phyloP scores from a whole-genome alignment of 2,113 vertebrate species.

The Silurus meridionalis region DNA sequence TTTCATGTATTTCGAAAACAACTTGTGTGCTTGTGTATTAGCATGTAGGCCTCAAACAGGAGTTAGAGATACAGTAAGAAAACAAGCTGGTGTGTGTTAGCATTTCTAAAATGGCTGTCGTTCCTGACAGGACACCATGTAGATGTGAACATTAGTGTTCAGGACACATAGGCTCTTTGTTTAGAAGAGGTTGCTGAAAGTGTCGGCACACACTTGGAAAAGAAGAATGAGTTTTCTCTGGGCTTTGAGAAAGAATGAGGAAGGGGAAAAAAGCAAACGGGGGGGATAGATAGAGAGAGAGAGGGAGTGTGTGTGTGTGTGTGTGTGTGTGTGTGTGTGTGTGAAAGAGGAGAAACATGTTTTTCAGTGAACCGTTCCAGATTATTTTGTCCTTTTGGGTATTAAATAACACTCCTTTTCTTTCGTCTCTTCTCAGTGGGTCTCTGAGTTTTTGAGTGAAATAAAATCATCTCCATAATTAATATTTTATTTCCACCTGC shows the following conservation, averaged over 20 bases:
- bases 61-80: not conserved
- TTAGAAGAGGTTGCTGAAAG: not conserved
- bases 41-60: not conserved
- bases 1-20: not conserved
- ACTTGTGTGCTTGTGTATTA: not conserved
- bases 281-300: too few relatives aligned
- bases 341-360: not conserved
- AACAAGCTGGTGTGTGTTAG: not conserved
- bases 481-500: too few relatives aligned
- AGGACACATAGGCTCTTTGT: not conserved
- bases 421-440: too few relatives aligned
- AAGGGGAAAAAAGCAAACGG: not conserved
- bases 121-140: not conserved
- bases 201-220: constrained; percentile 10
- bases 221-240: not conserved
- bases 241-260: not conserved
- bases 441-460: too few relatives aligned
- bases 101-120: constrained; percentile 8
- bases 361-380: not conserved
- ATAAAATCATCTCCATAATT: too few relatives aligned
- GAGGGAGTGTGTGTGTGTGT: too few relatives aligned
- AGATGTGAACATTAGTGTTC: not conserved
- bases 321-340: too few relatives aligned
- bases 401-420: not conserved
- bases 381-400: not conserved